These are phyloP conservation scores for Neomonachus schauinslandi DNA, from an alignment of 2,113 vertebrate genomes.

Conservation along the genomic window DNA sequence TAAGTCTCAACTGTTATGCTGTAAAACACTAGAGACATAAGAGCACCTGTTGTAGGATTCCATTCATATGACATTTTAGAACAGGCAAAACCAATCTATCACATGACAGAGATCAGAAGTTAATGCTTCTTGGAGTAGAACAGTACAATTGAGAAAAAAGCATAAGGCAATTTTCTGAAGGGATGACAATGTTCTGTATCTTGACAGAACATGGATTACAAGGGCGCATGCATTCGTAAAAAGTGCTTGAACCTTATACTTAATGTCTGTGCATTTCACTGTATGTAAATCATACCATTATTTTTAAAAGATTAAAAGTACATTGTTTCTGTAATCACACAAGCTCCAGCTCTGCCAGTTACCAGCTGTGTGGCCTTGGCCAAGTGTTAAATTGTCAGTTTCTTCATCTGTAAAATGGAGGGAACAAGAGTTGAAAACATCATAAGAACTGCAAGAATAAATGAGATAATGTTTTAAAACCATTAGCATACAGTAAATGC, in stretches of 20 bases:
- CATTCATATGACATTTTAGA: conserved; percentile 20
- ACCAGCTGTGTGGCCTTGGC: conserved; percentile 67
- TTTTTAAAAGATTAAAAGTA: conserved; percentile 41
- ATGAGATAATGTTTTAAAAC: conserved; percentile 50
- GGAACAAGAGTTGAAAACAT: conserved; percentile 57
- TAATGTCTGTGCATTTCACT: neutral
- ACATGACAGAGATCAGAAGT: conserved; percentile 11
- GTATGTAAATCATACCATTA: neutral
- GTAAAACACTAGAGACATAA: neutral
- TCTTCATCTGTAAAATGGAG: conserved; percentile 65
- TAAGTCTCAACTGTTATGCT: neutral
- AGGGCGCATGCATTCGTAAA: neutral
- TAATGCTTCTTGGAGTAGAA: neutral
- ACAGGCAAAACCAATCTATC: neutral
- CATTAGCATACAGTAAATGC: neutral
- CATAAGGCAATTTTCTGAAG: conserved; percentile 40
- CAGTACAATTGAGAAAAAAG: neutral
- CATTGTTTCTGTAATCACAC: conserved; percentile 14
- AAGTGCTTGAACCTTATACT: neutral
- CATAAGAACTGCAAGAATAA: conserved; percentile 11
- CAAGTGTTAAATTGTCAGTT: conserved; percentile 63
- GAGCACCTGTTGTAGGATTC: neutral
- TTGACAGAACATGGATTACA: neutral
- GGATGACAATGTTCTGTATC: conserved; percentile 3
- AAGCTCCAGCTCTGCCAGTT: conserved; percentile 49